Base-by-base conservation (phyloP, 2,888 invertebrate genomes). In the Scelioninae gen. 1 region DNA sequence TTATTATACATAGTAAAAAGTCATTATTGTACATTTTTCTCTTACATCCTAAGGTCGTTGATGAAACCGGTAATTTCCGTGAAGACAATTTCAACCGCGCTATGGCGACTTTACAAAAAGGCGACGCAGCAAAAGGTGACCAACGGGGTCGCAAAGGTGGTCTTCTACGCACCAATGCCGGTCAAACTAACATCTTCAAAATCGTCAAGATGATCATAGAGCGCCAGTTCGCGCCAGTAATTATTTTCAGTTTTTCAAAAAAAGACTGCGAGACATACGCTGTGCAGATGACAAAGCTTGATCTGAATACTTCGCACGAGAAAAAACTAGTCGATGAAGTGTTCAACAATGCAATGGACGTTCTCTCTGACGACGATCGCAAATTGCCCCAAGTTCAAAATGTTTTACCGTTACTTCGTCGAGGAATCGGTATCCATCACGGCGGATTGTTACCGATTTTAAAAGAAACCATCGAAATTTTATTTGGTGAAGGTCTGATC, bases 141-240 rank as follows among this genome's bases (percentile, higher is more conserved):
- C n/a, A n/a, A n/a, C n/a, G n/a, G n/a, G n/a, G n/a, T n/a, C n/a
- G n/a, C n/a, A n/a, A n/a, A n/a, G n/a, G n/a, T n/a, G n/a, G n/a
- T n/a, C n/a, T n/a, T n/a, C n/a, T n/a, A n/a, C n/a, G n/a, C n/a
- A n/a, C n/a, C n/a, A n/a, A n/a, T n/a, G n/a, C n/a, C n/a, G 94
- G 94, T 1, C 94, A 95, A 86, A 95, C 97, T 0, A 98, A 98
- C 90, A 98, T 98, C 87, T 98, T 97, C 90, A 99, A 99, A 93
- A 97, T 99, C 82, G 97, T 99, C 16, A 98, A 99, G 93, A 99
- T 99, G 97, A 98, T 99, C 47, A 98, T 99, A 97, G 99, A 99
- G 90, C 94, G 98, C 23, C 98, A 98, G 92, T 98, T 99, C 92
- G 98, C 99, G 0, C 99, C 99, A 0, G 98, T 99, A 4, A 99